phyloP scores from a whole-genome alignment of 2,113 vertebrate species.

The Chitala chitala region DNA sequence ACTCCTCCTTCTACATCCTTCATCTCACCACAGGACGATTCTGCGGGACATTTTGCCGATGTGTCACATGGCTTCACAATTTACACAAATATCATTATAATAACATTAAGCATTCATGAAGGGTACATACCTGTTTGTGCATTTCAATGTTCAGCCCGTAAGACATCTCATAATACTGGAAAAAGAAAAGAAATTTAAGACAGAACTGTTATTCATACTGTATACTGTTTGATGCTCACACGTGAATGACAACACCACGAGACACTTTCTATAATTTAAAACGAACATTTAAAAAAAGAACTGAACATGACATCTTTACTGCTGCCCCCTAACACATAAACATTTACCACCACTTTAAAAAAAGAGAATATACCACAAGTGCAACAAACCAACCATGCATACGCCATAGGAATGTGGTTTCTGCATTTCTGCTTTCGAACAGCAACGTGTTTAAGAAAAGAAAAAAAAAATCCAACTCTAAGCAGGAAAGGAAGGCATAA shows the following conservation, averaged over 20 bases:
- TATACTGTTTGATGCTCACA: too few species aligned
- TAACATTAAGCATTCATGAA: background rate
- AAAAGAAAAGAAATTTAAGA: slow-evolving; percentile 36
- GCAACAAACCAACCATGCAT: background rate
- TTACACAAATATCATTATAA: background rate
- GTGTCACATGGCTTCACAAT: background rate
- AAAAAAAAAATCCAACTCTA: background rate
- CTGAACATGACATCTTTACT: too few species aligned
- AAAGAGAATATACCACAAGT: background rate
- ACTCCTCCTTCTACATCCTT: background rate
- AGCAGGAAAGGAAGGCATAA: background rate
- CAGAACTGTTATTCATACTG: too few species aligned
- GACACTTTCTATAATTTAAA: too few species aligned
- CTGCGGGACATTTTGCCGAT: background rate
- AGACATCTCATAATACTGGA: slow-evolving; percentile 96
- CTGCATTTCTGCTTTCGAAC: background rate
- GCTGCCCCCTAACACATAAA: too few species aligned
- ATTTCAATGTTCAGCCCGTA: slow-evolving; percentile 98
- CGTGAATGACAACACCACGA: too few species aligned
- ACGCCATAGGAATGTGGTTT: background rate
- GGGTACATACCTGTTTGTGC: slow-evolving; percentile 85
- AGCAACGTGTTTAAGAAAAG: background rate
- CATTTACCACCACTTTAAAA: background rate
- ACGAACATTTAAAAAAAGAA: too few species aligned
- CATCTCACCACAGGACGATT: too few species aligned